Evolutionary conservation across 1,140 invertebrate genomes (phyloP).

Genomic region (Cyrtorhinus lividipennis): DNA sequence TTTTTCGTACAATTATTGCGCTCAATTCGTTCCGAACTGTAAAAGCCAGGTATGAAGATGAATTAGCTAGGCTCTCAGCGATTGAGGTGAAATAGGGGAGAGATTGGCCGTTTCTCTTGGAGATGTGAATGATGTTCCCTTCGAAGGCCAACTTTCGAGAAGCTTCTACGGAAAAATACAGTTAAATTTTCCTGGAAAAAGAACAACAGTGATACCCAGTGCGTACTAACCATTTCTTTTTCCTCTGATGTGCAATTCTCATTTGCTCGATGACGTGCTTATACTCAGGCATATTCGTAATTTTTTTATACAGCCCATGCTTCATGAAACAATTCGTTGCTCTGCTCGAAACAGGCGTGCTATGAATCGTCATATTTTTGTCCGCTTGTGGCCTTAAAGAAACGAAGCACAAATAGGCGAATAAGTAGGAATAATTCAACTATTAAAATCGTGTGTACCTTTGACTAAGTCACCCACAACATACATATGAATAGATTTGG

Average conservation of each 20-base stretch:
- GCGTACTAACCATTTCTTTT: not conserved
- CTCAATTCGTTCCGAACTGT: too few relatives aligned
- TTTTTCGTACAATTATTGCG: too few relatives aligned
- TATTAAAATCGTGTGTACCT: not conserved
- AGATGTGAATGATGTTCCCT: too few relatives aligned
- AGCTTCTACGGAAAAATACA: too few relatives aligned
- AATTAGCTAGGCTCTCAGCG: too few relatives aligned
- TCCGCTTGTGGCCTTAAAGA: not conserved
- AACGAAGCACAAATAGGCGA: not conserved
- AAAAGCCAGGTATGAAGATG: too few relatives aligned
- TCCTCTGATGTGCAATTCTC: not conserved
- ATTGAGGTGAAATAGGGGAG: too few relatives aligned
- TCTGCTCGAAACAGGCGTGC: not conserved
- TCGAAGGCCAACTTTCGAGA: too few relatives aligned
- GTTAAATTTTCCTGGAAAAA: too few relatives aligned
- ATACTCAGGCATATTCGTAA: not conserved
- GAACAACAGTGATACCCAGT: too few relatives aligned
- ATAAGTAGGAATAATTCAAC: not conserved
- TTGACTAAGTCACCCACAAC: too few relatives aligned
- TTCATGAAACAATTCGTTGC: not conserved
- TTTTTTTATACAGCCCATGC: not conserved
- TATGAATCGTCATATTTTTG: conserved; percentile 1
- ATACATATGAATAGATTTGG: conserved; percentile 1
- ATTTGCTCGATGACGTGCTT: not conserved
- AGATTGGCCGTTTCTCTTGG: too few relatives aligned